Conservation (phyloP, 2,113 vertebrate species). For the Pseudorhombus dupliciocellatus region DNA sequence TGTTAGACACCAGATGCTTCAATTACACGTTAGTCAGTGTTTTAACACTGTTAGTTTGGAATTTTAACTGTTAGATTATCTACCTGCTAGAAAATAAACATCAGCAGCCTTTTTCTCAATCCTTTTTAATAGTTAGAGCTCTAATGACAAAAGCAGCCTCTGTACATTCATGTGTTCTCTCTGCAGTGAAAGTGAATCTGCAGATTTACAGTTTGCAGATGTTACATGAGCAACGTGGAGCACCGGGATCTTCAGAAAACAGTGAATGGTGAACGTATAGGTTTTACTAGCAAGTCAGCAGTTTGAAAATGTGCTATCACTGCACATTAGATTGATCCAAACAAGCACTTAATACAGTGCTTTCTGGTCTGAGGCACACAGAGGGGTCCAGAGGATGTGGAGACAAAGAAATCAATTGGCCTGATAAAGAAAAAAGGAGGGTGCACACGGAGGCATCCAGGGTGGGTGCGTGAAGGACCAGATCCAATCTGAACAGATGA, state of each 20-base stretch:
- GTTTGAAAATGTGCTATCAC: slow-evolving; percentile 79
- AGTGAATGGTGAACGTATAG: slow-evolving; percentile 70
- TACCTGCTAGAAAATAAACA: too few species aligned
- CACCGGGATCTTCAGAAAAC: slow-evolving; percentile 52
- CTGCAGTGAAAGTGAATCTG: slow-evolving; percentile 1
- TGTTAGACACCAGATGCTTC: too few species aligned
- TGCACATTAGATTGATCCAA: slow-evolving; percentile 84
- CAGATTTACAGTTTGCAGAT: slow-evolving; percentile 29
- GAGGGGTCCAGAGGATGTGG: slow-evolving; percentile 45
- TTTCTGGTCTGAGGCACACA: slow-evolving; percentile 62
- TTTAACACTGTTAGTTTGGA: too few species aligned
- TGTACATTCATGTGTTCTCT: slow-evolving; percentile 14
- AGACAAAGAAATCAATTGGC: slow-evolving; percentile 72
- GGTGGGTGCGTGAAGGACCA: slow-evolving; percentile 17
- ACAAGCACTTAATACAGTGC: slow-evolving; percentile 83
- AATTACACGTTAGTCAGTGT: too few species aligned
- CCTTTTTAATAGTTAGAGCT: too few species aligned
- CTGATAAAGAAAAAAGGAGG: slow-evolving; percentile 33
- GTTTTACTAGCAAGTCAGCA: slow-evolving; percentile 79
- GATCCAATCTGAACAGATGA: slow-evolving; percentile 55
- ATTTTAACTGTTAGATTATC: too few species aligned
- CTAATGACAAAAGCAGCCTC: slow-evolving; percentile 13
- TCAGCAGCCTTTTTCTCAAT: too few species aligned
- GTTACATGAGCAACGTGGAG: slow-evolving; percentile 46
- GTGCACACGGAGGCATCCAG: not conserved